These are phyloP conservation scores for Anas flavirostris DNA, from an alignment of 2,797 vertebrate species.

Conservation along the genomic window DNA sequence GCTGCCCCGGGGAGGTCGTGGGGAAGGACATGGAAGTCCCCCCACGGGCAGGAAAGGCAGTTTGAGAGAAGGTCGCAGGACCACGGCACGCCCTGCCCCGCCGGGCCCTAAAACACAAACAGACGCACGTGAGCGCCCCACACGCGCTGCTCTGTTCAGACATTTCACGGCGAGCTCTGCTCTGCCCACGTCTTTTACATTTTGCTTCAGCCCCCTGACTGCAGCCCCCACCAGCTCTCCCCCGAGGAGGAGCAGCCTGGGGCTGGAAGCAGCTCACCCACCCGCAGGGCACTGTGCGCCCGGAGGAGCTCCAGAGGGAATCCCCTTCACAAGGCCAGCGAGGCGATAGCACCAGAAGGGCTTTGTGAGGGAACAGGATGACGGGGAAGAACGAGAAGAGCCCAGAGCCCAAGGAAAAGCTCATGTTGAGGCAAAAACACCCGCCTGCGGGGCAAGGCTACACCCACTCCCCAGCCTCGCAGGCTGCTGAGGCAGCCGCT, in stretches of 20 bases:
- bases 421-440: not conserved
- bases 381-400: not conserved
- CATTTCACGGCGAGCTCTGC: not conserved
- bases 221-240: not conserved
- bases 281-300: not conserved
- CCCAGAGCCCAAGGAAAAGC: not conserved
- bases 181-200: not conserved
- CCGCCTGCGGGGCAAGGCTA: not conserved
- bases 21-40: conserved; percentile 55
- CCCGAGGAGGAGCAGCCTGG: not conserved
- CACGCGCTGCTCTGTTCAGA: not conserved
- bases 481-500: not conserved
- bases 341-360: not conserved
- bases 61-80: conserved; percentile 38
- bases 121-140: not conserved
- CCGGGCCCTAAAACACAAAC: not conserved
- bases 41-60: conserved; percentile 31
- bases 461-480: not conserved
- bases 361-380: not conserved
- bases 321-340: not conserved
- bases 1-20: conserved; percentile 38
- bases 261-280: not conserved
- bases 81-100: not conserved
- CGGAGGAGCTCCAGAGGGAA: not conserved
- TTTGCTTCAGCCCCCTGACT: not conserved